phyloP scores from a whole-genome alignment of 2,113 vertebrate genomes.

The Gymnocephalus cernua region DNA sequence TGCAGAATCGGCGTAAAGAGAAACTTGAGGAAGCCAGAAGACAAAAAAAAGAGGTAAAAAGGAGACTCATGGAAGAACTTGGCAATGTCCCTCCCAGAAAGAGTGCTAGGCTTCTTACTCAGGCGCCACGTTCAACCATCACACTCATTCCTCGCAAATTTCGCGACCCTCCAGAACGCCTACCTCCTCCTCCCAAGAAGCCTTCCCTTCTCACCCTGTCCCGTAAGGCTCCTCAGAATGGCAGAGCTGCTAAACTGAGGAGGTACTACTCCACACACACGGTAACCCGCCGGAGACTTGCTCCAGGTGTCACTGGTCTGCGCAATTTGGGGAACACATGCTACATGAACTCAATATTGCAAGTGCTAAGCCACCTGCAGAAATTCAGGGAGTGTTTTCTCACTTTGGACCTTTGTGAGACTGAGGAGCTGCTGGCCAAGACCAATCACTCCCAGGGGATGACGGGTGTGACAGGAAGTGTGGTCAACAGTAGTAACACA shows the following conservation, averaged over 20 bases:
- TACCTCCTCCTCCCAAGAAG: constrained; percentile 77
- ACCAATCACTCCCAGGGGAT: constrained; percentile 85
- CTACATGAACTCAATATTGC: constrained; percentile 99
- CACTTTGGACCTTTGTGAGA: constrained; percentile 95
- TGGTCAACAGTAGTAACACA: constrained; percentile 78
- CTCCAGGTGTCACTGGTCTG: constrained; percentile 95
- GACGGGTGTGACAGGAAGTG: constrained; percentile 75
- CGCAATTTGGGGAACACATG: constrained; percentile 98
- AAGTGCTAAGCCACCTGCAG: constrained; percentile 98
- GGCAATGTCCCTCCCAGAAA: constrained; percentile 93
- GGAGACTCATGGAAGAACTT: constrained; percentile 92
- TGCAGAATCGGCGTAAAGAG: constrained; percentile 84
- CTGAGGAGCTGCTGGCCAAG: constrained; percentile 93
- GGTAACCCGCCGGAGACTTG: constrained; percentile 84
- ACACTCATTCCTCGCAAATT: constrained; percentile 89
- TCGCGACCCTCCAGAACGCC: constrained; percentile 84
- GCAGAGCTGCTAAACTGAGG: constrained; percentile 73
- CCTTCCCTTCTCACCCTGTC: constrained; percentile 70
- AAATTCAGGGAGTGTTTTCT: constrained; percentile 99
- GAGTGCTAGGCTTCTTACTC: constrained; percentile 93
- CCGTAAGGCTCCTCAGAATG: constrained; percentile 74
- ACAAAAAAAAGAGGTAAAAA: constrained; percentile 92
- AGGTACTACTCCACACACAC: constrained; percentile 85
- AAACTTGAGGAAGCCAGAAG: constrained; percentile 89
- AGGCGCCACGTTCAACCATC: constrained; percentile 85